A percentile compares a stretch with the other conserved stretches of the same genome.
phyloP scores from a whole-genome alignment of 2,797 vertebrate genomes.

The Acestrorhynchus altus region DNA sequence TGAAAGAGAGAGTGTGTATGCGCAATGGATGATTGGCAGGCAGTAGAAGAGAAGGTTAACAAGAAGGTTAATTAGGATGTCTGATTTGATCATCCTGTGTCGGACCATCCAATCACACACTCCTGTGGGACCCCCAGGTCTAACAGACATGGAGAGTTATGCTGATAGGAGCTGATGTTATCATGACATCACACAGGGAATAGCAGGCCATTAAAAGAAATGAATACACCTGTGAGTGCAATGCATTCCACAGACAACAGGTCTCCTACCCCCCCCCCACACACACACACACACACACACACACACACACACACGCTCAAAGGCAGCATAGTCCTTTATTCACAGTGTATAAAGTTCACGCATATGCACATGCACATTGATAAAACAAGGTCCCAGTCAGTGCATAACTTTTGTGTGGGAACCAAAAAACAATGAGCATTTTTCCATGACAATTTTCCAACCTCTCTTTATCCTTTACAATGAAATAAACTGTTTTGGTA shows the following conservation, averaged over 20 bases:
- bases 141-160: conserved; percentile 35
- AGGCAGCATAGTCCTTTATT: too few species aligned
- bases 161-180: conserved; percentile 52
- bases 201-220: conserved; percentile 36
- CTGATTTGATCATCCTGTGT: conserved; percentile 26
- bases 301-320: background rate
- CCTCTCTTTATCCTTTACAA: too few species aligned
- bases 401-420: too few species aligned
- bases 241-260: conserved; percentile 53
- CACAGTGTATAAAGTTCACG: too few species aligned
- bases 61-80: conserved; percentile 41
- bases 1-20: conserved; percentile 14
- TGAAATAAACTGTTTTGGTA: too few species aligned
- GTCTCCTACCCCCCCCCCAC: conserved; percentile 39
- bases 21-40: conserved; percentile 31
- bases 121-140: conserved; percentile 4
- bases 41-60: conserved; percentile 37
- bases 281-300: conserved; percentile 34
- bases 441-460: too few species aligned
- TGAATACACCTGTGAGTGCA: conserved; percentile 50
- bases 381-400: too few species aligned
- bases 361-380: too few species aligned
- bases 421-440: too few species aligned
- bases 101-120: conserved; percentile 31
- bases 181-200: conserved; percentile 53